Conservation (phyloP, 2,888 invertebrate genomes). For the Chymomyza caudatula region DNA sequence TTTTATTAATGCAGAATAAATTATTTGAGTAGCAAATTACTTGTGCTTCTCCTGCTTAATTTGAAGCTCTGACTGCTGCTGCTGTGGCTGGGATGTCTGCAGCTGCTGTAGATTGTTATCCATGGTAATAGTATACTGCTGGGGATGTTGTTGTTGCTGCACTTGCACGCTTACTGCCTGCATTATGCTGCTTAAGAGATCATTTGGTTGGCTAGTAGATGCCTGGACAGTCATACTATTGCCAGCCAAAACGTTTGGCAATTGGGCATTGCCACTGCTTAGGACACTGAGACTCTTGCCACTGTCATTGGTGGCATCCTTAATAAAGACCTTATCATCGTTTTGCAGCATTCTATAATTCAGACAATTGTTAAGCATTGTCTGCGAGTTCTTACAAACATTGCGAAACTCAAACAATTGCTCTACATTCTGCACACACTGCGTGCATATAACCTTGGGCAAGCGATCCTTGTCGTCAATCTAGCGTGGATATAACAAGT, state of each 20-base stretch:
- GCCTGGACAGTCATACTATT: conserved; percentile 11
- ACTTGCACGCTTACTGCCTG: conserved; percentile 78
- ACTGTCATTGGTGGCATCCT: conserved; percentile 77
- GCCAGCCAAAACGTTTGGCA: conserved; percentile 1
- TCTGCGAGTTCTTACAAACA: conserved; percentile 83
- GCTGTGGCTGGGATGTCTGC: conserved; percentile 18
- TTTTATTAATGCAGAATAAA: not conserved
- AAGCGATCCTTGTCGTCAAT: conserved; percentile 84
- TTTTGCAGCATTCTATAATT: conserved; percentile 82
- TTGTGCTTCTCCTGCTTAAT: conserved; percentile 73
- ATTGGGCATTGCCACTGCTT: conserved; percentile 14
- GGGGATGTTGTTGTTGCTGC: conserved; percentile 36
- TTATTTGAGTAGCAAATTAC: conserved; percentile 45
- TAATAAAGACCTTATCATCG: conserved; percentile 83
- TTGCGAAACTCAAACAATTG: conserved; percentile 82
- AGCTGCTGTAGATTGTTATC: conserved; percentile 63
- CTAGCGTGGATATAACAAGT: conserved; percentile 76
- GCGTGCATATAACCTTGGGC: conserved; percentile 84
- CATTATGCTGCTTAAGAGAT: conserved; percentile 76
- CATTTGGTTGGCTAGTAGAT: conserved; percentile 51
- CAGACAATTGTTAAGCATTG: conserved; percentile 84
- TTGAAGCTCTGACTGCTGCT: conserved; percentile 24
- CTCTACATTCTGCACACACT: conserved; percentile 82
- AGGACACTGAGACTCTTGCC: conserved; percentile 69
- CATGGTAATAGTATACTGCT: conserved; percentile 77